Evolutionary conservation across 2,113 vertebrate species (phyloP).

Genomic region (Erpornis zantholeuca): DNA sequence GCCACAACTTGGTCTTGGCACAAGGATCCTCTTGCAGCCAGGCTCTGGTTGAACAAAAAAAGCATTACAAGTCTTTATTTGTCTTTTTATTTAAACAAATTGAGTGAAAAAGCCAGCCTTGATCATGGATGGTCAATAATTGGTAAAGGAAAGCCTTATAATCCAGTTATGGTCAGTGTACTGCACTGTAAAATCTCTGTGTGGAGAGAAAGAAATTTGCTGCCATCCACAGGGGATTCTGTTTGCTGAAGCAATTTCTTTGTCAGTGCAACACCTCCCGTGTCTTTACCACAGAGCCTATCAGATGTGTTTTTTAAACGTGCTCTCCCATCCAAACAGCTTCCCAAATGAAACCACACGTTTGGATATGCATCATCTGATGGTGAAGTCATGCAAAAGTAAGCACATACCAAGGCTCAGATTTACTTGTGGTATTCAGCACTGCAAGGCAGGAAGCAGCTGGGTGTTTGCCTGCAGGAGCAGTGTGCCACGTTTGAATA

Average conservation of each 20-base stretch:
- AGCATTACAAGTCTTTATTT: background rate
- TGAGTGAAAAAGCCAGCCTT: background rate
- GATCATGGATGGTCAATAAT: background rate
- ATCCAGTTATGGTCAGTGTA: background rate
- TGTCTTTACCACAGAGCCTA: background rate
- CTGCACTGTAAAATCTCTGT: background rate
- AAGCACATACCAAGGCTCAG: background rate
- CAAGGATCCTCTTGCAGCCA: constrained; percentile 81
- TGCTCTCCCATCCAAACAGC: background rate
- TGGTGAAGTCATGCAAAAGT: background rate
- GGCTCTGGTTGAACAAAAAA: constrained; percentile 68
- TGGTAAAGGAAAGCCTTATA: background rate
- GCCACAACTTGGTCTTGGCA: constrained; percentile 82
- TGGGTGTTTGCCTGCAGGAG: background rate
- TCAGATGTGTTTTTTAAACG: background rate
- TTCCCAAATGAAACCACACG: background rate
- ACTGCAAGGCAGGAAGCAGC: background rate
- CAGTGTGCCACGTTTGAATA: background rate
- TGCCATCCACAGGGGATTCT: constrained; percentile 52
- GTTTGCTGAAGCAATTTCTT: background rate
- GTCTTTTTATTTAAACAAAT: background rate
- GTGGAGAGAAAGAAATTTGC: constrained; percentile 33
- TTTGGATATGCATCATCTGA: background rate
- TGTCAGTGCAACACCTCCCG: background rate
- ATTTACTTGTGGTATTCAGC: background rate